A percentile compares a stretch with the other conserved stretches of the same genome.
Conservation (phyloP, 1,140 invertebrate species). For the Sitobion miscanthi region DNA sequence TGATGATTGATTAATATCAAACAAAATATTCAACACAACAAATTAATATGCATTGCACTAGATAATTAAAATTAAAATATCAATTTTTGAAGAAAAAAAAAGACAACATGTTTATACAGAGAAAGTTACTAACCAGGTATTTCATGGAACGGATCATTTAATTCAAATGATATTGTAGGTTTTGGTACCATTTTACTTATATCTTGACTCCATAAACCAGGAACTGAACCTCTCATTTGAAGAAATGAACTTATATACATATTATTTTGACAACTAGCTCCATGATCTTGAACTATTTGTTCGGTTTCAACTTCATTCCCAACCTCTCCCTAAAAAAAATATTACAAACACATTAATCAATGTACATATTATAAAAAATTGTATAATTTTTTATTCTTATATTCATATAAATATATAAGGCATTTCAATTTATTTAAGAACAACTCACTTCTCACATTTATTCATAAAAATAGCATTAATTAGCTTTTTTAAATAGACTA, state of each 20-base stretch:
- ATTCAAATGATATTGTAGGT: conserved; percentile 88
- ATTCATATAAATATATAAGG: background rate
- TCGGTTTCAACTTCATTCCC: conserved; percentile 99
- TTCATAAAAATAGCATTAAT: background rate
- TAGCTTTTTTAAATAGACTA: background rate
- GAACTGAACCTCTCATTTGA: conserved; percentile 93
- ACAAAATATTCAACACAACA: no score
- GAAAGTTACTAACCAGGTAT: conserved; percentile 68
- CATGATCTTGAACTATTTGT: conserved; percentile 93
- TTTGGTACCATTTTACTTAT: conserved; percentile 97
- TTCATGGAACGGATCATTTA: conserved; percentile 83
- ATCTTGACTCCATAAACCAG: conserved; percentile 96
- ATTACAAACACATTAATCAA: background rate
- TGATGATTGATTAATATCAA: no score
- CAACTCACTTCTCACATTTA: background rate
- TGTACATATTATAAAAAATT: background rate
- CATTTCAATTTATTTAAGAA: background rate
- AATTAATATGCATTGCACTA: no score
- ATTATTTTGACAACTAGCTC: conserved; percentile 76
- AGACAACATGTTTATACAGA: background rate
- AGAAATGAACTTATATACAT: conserved; percentile 91
- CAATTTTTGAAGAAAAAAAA: background rate
- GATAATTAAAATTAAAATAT: no score
- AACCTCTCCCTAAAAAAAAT: conserved; percentile 78
- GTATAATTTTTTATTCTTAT: background rate